Conservation (phyloP, 2,888 invertebrate genomes). For the Tinea trinotella region DNA sequence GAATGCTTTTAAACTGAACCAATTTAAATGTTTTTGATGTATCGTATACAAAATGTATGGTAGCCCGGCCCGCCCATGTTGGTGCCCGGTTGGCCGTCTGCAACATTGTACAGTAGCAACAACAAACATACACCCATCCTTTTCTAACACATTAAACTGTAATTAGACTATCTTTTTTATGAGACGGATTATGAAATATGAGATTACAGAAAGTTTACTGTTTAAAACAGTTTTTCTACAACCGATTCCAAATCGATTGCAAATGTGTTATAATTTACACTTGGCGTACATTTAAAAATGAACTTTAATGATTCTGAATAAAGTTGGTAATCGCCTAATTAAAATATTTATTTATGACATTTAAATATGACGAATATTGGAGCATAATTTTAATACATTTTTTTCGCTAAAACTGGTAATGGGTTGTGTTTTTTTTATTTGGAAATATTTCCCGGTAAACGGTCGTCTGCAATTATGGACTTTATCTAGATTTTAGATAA, state of each 20-base stretch:
- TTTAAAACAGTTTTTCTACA: slow-evolving; percentile 58
- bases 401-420: slow-evolving; percentile 54
- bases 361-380: slow-evolving; percentile 16
- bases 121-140: slow-evolving; percentile 39
- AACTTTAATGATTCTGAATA: slow-evolving; percentile 19
- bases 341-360: neutral
- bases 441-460: slow-evolving; percentile 44
- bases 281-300: slow-evolving; percentile 24
- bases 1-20: slow-evolving; percentile 14
- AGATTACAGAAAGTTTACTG: slow-evolving; percentile 56
- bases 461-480: slow-evolving; percentile 51
- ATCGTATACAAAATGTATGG: slow-evolving; percentile 20
- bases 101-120: slow-evolving; percentile 36
- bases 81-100: slow-evolving; percentile 56
- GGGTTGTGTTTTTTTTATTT: slow-evolving; percentile 44
- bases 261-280: slow-evolving; percentile 30
- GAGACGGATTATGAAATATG: slow-evolving; percentile 46
- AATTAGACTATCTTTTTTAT: slow-evolving; percentile 36
- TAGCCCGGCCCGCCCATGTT: slow-evolving; percentile 43
- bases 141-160: slow-evolving; percentile 31
- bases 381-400: slow-evolving; percentile 55
- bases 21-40: slow-evolving; percentile 20
- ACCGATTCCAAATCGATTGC: slow-evolving; percentile 32
- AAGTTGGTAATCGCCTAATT: slow-evolving; percentile 23
- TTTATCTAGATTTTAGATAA: slow-evolving; percentile 66